Base-by-base conservation (phyloP, 2,797 vertebrate species). In the Pangasius sanitwongsei region DNA sequence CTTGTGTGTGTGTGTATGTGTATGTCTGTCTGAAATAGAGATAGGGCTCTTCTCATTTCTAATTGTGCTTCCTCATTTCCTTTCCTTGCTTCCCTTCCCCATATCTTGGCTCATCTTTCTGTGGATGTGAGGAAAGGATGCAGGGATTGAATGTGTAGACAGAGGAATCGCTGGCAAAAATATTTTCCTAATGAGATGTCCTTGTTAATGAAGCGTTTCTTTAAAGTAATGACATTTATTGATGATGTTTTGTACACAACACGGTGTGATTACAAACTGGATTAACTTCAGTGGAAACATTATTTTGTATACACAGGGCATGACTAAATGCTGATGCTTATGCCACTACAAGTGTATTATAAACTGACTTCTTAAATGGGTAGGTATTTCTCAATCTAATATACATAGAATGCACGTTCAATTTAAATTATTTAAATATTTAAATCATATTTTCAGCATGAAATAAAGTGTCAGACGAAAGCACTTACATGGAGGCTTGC, bases 1-100 rank as follows among this genome's bases (percentile, higher is more conserved):
- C 57, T 84, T 86, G 48, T 50, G 11, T 75, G 48, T 50, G 11
- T 75, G 92, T 94, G 94, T 92, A 93, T 93, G 91, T 34, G 50
- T 53, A 15, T 95, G 25, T 77, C 90, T 91, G 92, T 86, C 44
- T 86, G 34, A 44, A 28, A 70, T 2, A 85, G n/a, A 74, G 7
- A 50, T 31, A 34, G 83, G 41, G 72, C 11, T 86, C 25, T 77
- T 74, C 34, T 63, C 18, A 50, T 63, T 48, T 59, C 70, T 77
- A 65, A 78, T 20, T 63, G 57, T 63, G 72, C 57, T 86, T 69
- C 72, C 37, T 86, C 41, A 9, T 77, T 63, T 48, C 55, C 53
- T 75, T 75, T 86, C 37, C 4, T 65, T 50, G 72, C 37, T 48
- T 86, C 70, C 25, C 50, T 59, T 75, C 7, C 57, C 65, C 15